phyloP scores from a whole-genome alignment of 1,140 invertebrate species.

The Apis dorsata region DNA sequence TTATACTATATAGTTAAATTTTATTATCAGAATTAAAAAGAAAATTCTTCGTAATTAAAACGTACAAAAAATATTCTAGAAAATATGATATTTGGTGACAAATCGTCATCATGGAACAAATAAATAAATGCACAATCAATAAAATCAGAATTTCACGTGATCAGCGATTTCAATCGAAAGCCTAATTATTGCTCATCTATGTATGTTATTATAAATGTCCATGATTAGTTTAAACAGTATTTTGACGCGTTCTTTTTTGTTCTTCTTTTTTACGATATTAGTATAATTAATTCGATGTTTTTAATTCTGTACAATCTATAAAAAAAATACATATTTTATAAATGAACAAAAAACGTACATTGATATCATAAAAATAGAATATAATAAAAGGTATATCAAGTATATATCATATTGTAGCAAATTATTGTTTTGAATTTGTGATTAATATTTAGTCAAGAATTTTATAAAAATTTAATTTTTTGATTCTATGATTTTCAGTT shows the following conservation, averaged over 20 bases:
- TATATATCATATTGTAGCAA: neutral
- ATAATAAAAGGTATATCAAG: neutral
- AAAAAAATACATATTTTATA: neutral
- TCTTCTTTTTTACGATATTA: neutral
- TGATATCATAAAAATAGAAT: neutral
- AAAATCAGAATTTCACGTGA: neutral
- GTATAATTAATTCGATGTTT: neutral
- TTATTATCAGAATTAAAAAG: neutral
- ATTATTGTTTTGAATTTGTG: neutral
- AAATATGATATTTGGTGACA: neutral
- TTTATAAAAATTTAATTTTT: neutral
- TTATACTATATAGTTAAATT: neutral
- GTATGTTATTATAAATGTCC: conserved; percentile 4
- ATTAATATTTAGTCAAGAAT: neutral
- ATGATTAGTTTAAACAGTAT: conserved; percentile 6
- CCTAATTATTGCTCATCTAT: conserved; percentile 33
- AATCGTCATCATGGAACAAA: neutral
- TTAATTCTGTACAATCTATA: neutral
- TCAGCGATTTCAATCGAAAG: conserved; percentile 20
- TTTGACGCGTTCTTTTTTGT: conserved; percentile 18
- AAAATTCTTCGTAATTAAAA: neutral
- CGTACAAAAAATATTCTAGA: neutral
- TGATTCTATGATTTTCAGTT: neutral
- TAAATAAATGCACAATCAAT: conserved; percentile 13
- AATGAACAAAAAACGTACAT: neutral